These are phyloP conservation scores for Crambe crambe DNA, from an alignment of 37 sponge, comb jelly and placozoan genomes.

Conservation along the genomic window DNA sequence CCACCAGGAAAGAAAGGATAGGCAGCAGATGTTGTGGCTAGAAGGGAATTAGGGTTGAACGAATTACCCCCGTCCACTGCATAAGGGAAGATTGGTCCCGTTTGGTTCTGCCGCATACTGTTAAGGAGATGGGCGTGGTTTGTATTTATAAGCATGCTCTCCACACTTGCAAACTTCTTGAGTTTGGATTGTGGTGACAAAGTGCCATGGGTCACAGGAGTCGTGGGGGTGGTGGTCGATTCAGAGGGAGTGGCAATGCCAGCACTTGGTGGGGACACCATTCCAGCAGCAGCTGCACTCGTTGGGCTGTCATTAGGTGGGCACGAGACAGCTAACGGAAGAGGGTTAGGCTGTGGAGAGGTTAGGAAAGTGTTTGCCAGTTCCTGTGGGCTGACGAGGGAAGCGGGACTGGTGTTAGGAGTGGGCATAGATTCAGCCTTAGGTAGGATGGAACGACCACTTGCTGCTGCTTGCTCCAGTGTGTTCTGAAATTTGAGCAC, in stretches of 20 bases:
- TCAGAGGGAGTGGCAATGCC: constrained; percentile 8
- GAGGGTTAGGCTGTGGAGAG: not conserved
- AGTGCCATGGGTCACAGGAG: not conserved
- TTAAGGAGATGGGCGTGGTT: not conserved
- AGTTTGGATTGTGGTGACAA: not conserved
- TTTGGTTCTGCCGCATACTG: not conserved
- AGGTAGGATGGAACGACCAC: constrained; percentile 37
- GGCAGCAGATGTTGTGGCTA: not conserved
- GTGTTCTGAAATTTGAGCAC: constrained; percentile 44
- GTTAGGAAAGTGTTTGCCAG: not conserved
- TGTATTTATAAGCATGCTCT: not conserved
- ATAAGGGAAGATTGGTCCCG: not conserved
- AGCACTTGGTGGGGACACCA: not conserved
- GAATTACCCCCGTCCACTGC: not conserved
- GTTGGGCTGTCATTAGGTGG: not conserved
- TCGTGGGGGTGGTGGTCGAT: not conserved
- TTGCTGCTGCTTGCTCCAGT: constrained; percentile 29
- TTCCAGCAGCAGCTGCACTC: too few relatives aligned
- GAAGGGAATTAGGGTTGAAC: not conserved
- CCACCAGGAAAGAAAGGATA: not conserved
- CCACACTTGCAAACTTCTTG: not conserved
- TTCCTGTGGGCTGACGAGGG: not conserved
- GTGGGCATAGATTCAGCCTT: not conserved
- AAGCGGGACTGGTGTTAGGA: not conserved
- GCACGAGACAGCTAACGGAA: not conserved